Evolutionary conservation across 2,797 vertebrate genomes (phyloP).

Genomic region (Rhincodon typus): DNA sequence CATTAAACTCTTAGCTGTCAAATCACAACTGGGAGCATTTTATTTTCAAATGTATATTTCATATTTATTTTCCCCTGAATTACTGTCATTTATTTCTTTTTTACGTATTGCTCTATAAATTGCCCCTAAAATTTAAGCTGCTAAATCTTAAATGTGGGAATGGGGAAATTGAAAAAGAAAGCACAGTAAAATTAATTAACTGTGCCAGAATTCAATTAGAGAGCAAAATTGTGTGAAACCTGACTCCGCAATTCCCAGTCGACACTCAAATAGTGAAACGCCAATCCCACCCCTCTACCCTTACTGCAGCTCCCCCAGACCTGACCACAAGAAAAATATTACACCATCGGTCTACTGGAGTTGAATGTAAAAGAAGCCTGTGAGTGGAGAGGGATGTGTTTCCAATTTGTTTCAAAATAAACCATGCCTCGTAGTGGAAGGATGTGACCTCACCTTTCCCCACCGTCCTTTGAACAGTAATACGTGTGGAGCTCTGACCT

Average conservation of each 20-base stretch:
- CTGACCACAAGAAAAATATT: conserved; percentile 27
- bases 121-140: not conserved
- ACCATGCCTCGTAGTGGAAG: not conserved
- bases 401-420: conserved; percentile 14
- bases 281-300: not conserved
- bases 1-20: not conserved
- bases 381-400: conserved; percentile 17
- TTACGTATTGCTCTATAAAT: not conserved
- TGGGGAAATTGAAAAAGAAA: not conserved
- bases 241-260: not conserved
- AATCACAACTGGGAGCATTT: not conserved
- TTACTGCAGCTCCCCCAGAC: not conserved
- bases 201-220: conserved; percentile 23
- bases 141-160: not conserved
- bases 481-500: not conserved
- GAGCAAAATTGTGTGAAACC: not conserved
- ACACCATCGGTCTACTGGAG: not conserved
- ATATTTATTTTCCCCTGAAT: not conserved
- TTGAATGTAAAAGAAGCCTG: not conserved
- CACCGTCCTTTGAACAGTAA: not conserved
- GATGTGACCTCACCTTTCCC: conserved; percentile 12
- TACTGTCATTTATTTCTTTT: not conserved
- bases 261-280: not conserved
- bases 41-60: not conserved
- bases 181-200: not conserved